Conservation (phyloP, 1,140 invertebrate genomes). For the Drosophila truncata region DNA sequence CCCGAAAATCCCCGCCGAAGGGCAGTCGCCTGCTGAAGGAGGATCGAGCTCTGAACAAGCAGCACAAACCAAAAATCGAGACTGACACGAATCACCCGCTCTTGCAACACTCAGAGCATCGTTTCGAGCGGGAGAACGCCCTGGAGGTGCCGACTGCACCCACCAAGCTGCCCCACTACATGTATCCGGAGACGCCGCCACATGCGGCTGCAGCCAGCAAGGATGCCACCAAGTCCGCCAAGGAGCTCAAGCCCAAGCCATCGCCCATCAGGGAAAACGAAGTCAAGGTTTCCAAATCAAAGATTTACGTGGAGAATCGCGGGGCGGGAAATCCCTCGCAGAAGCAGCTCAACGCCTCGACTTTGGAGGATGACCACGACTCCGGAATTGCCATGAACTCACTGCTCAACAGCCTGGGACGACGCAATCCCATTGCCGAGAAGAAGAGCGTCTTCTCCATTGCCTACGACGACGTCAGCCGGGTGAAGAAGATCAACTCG, state of each 20-base stretch:
- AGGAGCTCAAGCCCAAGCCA: conserved; percentile 61
- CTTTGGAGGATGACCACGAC: conserved; percentile 89
- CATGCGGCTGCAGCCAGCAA: conserved; percentile 48
- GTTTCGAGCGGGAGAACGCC: conserved; percentile 89
- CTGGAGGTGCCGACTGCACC: conserved; percentile 89
- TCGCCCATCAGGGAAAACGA: conserved; percentile 83
- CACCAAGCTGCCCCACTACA: conserved; percentile 88
- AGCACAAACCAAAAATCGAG: conserved; percentile 70
- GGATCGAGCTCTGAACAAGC: conserved; percentile 74
- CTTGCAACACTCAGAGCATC: conserved; percentile 91
- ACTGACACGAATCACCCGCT: conserved; percentile 88
- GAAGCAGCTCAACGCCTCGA: conserved; percentile 81
- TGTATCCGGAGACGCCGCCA: conserved; percentile 86
- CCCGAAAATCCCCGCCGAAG: conserved; percentile 72
- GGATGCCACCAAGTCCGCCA: conserved; percentile 33
- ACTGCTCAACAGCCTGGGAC: conserved; percentile 86
- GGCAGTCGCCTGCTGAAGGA: conserved; percentile 75
- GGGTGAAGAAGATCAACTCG: conserved; percentile 81
- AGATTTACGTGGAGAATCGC: conserved; percentile 47
- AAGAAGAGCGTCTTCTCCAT: conserved; percentile 98
- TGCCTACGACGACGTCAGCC: conserved; percentile 93
- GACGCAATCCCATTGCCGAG: conserved; percentile 91
- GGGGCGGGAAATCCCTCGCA: conserved; percentile 32
- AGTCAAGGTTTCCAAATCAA: conserved; percentile 72
- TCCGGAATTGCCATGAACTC: conserved; percentile 91